Base-by-base conservation (phyloP, 2,797 vertebrate genomes). In the Gobionotothen gibberifrons region DNA sequence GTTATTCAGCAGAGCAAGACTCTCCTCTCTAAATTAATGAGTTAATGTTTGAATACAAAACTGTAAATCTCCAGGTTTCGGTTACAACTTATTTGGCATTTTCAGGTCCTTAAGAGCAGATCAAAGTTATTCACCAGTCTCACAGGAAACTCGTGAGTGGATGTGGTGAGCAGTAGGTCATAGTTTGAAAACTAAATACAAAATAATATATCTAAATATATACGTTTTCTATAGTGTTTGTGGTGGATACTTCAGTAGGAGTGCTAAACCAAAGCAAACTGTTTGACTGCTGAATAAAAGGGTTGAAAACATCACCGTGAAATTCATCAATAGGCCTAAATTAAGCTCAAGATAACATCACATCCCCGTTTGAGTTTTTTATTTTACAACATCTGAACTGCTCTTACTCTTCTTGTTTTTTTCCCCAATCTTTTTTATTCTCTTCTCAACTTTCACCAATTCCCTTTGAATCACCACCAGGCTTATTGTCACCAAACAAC, bases 51-150 rank as follows among this genome's bases (percentile, higher is more conserved):
- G 14, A 40, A 59, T 21, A n/a, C 16, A 65, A 22, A 47, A 32
- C 11, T 3, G 3, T 7, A 9, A n/a, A 68, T 19, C 6, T 36
- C 6, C 44, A 21, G 5, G 0, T 26, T 48, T 39, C 3, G 7
- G 10, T 57, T 69, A 2, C 32, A 36, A 36, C 7, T 36, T 10
- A 26, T 58, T 16, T 54, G 10, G 2, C 8, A 17, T 36, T 59
- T 48, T 47, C 12, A 26, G 2, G 12, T 21, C 65, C 62, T 62
- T 60, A 1, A 48, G 16, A 53, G 2, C 4, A 44, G 9, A 14
- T 53, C 21, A 53, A 42, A 63, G 40, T 65, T 66, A 36, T 36
- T 36, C 32, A 7, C 6, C 32, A 36, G 32, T 58, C 51, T n/a
- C 61, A 29, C 16, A n/a, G 59, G 9, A 79, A 68, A 57, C 3